Evolutionary conservation across 64 coral and sea anemone species (phyloP).

Genomic region (Trachythela sp.): DNA sequence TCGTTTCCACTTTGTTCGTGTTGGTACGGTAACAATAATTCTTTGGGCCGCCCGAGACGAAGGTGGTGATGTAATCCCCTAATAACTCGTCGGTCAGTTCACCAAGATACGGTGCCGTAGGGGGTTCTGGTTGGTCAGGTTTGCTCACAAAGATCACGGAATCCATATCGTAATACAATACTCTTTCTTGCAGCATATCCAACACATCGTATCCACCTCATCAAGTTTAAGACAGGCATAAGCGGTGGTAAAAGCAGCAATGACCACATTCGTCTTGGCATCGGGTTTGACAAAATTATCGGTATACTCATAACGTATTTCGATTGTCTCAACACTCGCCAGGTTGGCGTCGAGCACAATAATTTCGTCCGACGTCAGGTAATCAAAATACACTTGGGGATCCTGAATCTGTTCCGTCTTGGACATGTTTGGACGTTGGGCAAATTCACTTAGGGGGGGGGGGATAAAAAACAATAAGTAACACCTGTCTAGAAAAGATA

Average conservation of each 20-base stretch:
- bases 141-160: slow-evolving; percentile 26
- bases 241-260: too few species aligned
- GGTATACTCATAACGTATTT: neutral
- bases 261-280: too few species aligned
- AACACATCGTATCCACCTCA: slow-evolving; percentile 26
- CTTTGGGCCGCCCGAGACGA: slow-evolving; percentile 24
- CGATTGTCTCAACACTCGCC: neutral
- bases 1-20: slow-evolving; percentile 26
- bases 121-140: slow-evolving; percentile 22
- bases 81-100: slow-evolving; percentile 18
- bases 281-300: neutral
- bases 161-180: neutral
- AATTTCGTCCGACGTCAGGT: too few species aligned
- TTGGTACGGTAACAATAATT: slow-evolving; percentile 40
- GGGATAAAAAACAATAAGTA: neutral
- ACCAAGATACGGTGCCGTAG: neutral
- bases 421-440: neutral
- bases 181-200: slow-evolving; percentile 37
- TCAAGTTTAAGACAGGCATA: neutral
- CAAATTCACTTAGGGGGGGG: neutral
- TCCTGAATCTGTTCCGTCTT: neutral
- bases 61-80: neutral
- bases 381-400: too few species aligned
- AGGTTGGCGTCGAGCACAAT: slow-evolving; percentile 10
- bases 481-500: slow-evolving; percentile 3